phyloP scores from a whole-genome alignment of 37 sponge, comb jelly and placozoan species.

The Ianthella basta region DNA sequence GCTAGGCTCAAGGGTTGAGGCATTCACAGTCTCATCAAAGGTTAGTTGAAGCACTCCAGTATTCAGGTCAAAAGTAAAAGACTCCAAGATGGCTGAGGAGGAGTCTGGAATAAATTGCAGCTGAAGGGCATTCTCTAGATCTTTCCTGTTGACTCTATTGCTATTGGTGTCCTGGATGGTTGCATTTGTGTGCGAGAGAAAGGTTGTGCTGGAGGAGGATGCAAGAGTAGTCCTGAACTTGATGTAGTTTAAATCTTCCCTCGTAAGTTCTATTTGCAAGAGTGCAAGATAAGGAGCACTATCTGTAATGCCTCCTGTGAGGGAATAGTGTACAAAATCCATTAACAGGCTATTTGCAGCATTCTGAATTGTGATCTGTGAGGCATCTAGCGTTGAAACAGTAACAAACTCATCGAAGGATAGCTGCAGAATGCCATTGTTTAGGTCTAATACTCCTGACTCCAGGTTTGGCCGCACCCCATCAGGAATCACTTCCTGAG shows the following conservation, averaged over 20 bases:
- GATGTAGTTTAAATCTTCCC: constrained; percentile 80
- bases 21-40: constrained; percentile 84
- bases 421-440: constrained; percentile 53
- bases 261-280: constrained; percentile 54
- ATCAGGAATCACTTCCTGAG: constrained; percentile 54
- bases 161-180: constrained; percentile 60
- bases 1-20: constrained; percentile 55
- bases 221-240: constrained; percentile 63
- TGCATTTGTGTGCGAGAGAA: constrained; percentile 47
- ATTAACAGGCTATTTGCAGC: neutral
- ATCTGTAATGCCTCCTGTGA: constrained; percentile 69
- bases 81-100: constrained; percentile 53
- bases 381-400: constrained; percentile 54
- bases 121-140: neutral
- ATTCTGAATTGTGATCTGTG: constrained; percentile 66
- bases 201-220: constrained; percentile 46
- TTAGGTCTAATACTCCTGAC: constrained; percentile 52
- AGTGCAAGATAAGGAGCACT: constrained; percentile 43
- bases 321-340: constrained; percentile 23
- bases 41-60: constrained; percentile 61
- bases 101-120: constrained; percentile 38
- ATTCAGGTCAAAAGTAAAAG: constrained; percentile 73
- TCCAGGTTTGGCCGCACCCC: constrained; percentile 44
- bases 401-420: constrained; percentile 77
- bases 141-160: constrained; percentile 56